phyloP scores from a whole-genome alignment of 2,888 invertebrate genomes.

The Isotomurus palustris region DNA sequence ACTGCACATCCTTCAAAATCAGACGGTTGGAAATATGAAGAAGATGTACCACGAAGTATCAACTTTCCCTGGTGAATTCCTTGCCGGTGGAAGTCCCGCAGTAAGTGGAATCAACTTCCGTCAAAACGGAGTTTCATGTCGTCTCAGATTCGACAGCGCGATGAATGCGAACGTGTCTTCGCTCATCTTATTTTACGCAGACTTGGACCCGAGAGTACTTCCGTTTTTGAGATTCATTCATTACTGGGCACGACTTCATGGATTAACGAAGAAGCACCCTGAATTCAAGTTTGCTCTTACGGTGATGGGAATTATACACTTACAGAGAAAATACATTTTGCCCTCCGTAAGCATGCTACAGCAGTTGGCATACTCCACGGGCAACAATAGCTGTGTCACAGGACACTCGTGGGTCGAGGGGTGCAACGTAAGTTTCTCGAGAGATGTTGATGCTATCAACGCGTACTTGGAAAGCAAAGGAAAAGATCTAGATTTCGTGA shows the following conservation, averaged over 20 bases:
- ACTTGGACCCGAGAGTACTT: background rate
- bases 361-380: background rate
- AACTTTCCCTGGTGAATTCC: background rate
- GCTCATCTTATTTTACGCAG: background rate
- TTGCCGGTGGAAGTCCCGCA: background rate
- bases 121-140: background rate
- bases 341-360: conserved; percentile 1
- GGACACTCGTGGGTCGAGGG: no score
- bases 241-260: background rate
- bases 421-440: background rate
- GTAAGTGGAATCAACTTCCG: background rate
- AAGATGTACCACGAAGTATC: background rate
- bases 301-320: background rate
- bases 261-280: background rate
- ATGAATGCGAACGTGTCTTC: background rate
- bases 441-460: background rate
- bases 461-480: background rate
- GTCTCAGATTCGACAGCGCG: background rate
- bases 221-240: conserved; percentile 2
- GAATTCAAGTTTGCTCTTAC: background rate
- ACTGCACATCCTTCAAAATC: conserved; percentile 1
- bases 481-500: background rate
- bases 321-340: background rate
- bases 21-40: background rate
- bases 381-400: no score